phyloP scores from a whole-genome alignment of 2,113 vertebrate genomes.

The Paradisaea rubra region DNA sequence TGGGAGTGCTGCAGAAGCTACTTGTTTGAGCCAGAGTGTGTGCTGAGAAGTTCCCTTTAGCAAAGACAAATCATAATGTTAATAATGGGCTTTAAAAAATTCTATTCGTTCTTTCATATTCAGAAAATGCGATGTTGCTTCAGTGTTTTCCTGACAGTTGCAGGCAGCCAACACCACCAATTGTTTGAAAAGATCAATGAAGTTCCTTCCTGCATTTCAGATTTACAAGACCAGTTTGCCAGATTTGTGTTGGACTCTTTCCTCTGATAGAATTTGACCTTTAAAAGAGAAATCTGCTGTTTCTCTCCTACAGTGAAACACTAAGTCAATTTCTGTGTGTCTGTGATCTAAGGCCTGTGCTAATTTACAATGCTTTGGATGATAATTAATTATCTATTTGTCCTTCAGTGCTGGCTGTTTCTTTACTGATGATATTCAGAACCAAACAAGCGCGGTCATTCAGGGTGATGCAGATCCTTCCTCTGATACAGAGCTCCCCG shows the following conservation, averaged over 20 bases:
- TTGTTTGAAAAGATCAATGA: background rate
- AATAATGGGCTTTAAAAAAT: background rate
- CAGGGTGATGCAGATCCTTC: conserved; percentile 73
- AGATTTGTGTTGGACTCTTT: background rate
- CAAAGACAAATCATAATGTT: background rate
- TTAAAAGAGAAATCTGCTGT: background rate
- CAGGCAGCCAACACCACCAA: background rate
- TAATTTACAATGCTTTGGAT: background rate
- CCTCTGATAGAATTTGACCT: background rate
- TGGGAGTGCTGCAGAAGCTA: background rate
- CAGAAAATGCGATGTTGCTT: background rate
- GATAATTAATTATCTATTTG: background rate
- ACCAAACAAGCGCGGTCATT: conserved; percentile 68
- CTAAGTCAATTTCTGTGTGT: background rate
- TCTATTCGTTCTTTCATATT: background rate
- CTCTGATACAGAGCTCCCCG: conserved; percentile 68
- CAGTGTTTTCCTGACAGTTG: background rate
- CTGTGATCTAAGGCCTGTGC: background rate
- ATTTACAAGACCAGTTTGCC: background rate
- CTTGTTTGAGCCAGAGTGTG: background rate
- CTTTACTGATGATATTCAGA: conserved; percentile 87
- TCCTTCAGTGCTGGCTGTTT: conserved; percentile 87
- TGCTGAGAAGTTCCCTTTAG: background rate
- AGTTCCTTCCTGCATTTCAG: background rate
- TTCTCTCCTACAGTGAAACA: background rate